Evolutionary conservation across 2,888 invertebrate species (phyloP).

Genomic region (Pterostichus madidus): DNA sequence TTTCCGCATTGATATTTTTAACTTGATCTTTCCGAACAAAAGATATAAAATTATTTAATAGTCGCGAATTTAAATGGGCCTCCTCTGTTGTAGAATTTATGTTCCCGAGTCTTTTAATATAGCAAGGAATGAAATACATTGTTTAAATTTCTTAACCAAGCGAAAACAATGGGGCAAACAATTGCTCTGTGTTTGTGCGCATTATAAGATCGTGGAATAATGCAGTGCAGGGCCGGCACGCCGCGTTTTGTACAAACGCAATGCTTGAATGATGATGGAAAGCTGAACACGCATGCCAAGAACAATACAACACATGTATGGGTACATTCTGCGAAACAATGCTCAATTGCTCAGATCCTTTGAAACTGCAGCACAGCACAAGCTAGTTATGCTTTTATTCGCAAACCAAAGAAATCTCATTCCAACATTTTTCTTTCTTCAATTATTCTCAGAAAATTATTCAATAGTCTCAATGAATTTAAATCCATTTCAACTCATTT

Average conservation of each 20-base stretch:
- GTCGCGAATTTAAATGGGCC: constrained; percentile 62
- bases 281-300: constrained; percentile 32
- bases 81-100: constrained; percentile 65
- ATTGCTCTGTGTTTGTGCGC: constrained; percentile 63
- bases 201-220: constrained; percentile 63
- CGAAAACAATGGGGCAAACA: constrained; percentile 65
- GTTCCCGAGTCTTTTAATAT: constrained; percentile 65
- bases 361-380: constrained; percentile 14
- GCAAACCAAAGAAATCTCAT: constrained; percentile 16
- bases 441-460: constrained; percentile 18
- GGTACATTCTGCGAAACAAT: constrained; percentile 19
- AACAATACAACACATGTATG: constrained; percentile 47
- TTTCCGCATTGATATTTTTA: constrained; percentile 74
- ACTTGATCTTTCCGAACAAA: constrained; percentile 71
- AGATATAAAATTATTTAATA: constrained; percentile 69
- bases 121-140: constrained; percentile 65
- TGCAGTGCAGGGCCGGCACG: constrained; percentile 49
- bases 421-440: constrained; percentile 16
- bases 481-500: no score
- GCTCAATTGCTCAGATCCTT: constrained; percentile 31
- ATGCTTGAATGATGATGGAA: constrained; percentile 31
- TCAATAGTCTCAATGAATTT: no score
- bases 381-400: constrained; percentile 23
- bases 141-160: constrained; percentile 67
- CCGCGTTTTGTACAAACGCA: constrained; percentile 20